Conservation (phyloP, 2,113 vertebrate genomes). For the Geococcyx californianus region DNA sequence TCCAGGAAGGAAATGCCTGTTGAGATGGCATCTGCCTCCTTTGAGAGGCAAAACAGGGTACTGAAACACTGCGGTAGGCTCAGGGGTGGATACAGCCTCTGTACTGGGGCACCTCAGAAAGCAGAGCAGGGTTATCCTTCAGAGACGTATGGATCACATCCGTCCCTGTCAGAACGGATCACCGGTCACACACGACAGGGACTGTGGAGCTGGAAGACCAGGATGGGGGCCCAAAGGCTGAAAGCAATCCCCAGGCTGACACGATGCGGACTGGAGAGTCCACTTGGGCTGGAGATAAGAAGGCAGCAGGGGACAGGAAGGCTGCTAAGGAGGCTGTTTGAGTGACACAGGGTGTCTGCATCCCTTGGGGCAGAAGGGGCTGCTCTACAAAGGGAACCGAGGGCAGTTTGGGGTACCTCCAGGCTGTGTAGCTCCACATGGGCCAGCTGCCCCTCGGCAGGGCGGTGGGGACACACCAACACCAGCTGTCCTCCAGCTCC, state of each 20-base stretch:
- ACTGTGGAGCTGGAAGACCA: not conserved
- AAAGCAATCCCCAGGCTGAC: not conserved
- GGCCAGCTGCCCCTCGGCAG: conserved; percentile 71
- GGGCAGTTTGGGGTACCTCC: conserved; percentile 73
- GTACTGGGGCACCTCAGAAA: not conserved
- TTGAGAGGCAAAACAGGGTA: not conserved
- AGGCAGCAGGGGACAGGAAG: not conserved
- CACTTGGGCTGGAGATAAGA: not conserved
- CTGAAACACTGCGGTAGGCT: not conserved
- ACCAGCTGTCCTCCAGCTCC: conserved; percentile 87
- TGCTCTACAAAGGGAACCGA: accelerated
- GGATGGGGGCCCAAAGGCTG: not conserved
- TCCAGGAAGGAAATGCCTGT: not conserved
- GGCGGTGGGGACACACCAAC: conserved; percentile 69
- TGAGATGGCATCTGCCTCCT: not conserved
- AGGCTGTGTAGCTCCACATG: conserved; percentile 85
- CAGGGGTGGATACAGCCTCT: accelerated
- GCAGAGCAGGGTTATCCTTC: not conserved
- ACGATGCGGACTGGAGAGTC: accelerated
- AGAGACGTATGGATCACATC: not conserved
- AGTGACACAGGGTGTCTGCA: not conserved
- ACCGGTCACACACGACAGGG: not conserved
- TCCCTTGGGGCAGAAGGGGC: not conserved
- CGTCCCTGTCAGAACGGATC: too few relatives aligned
- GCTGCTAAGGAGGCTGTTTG: not conserved